Percentiles rank a stretch among this genome's conserved stretches.
Conservation (phyloP, 2,797 vertebrate genomes). For the Macropus fuliginosus region DNA sequence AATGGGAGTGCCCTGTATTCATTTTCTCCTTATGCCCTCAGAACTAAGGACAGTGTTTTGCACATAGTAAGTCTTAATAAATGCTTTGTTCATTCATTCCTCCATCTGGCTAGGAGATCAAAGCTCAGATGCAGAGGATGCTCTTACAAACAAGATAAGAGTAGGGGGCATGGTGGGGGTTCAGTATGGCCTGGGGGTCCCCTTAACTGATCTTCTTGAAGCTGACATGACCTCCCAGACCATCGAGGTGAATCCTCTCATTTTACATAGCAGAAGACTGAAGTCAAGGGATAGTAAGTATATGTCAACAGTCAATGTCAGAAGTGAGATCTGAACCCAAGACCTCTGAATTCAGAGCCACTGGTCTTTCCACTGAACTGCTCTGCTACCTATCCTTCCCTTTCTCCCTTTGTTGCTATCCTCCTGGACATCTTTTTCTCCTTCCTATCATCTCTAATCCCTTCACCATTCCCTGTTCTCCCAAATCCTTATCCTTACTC, state of each 20-base stretch:
- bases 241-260: background rate
- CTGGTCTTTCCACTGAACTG: too few species aligned
- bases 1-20: background rate
- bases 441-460: background rate
- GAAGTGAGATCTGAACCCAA: background rate
- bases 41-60: background rate
- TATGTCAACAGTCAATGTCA: background rate
- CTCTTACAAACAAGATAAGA: background rate
- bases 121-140: background rate
- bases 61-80: background rate
- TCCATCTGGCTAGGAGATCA: background rate
- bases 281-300: background rate
- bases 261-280: background rate
- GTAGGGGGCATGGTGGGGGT: background rate
- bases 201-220: background rate
- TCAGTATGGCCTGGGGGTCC: background rate
- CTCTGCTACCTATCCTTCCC: background rate
- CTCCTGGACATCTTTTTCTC: background rate
- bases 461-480: background rate
- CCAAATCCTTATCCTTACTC: background rate
- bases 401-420: background rate
- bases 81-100: background rate
- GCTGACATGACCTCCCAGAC: background rate
- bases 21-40: background rate
- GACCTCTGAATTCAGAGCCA: background rate